phyloP scores from a whole-genome alignment of 2,797 vertebrate species.

The Sebastes ruberrimus region DNA sequence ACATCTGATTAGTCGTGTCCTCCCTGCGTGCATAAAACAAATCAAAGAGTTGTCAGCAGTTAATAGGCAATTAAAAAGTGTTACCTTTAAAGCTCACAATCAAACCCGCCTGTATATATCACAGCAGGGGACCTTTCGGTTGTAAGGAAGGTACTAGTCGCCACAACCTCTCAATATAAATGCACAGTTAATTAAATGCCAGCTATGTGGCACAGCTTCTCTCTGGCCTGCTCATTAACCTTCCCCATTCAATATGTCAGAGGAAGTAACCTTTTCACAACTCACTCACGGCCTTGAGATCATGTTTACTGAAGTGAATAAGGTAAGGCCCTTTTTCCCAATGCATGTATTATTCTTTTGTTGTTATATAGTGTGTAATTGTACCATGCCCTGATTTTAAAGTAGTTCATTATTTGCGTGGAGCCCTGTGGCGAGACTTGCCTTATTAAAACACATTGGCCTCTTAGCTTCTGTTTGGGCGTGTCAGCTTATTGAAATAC shows the following conservation, averaged over 20 bases:
- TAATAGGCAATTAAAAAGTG: constrained; percentile 16
- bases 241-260: constrained; percentile 71
- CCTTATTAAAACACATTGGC: constrained; percentile 51
- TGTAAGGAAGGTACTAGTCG: constrained; percentile 20
- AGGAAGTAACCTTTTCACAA: constrained; percentile 75
- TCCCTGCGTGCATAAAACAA: background rate
- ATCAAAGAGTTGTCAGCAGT: background rate
- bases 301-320: constrained; percentile 49
- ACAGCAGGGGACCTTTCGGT: constrained; percentile 22
- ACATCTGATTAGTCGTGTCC: background rate
- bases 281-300: constrained; percentile 56
- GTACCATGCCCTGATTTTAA: constrained; percentile 48
- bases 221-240: constrained; percentile 77
- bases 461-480: constrained; percentile 38
- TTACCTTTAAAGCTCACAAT: constrained; percentile 18
- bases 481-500: constrained; percentile 26
- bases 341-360: constrained; percentile 40
- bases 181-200: constrained; percentile 74
- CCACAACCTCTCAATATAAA: constrained; percentile 51
- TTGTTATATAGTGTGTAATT: constrained; percentile 40
- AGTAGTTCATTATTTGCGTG: constrained; percentile 53
- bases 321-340: constrained; percentile 5
- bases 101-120: constrained; percentile 20
- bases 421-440: constrained; percentile 28
- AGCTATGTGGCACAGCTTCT: constrained; percentile 56